These are phyloP conservation scores for Scaptomyza montana DNA, from an alignment of 1,140 invertebrate species.

Conservation along the genomic window DNA sequence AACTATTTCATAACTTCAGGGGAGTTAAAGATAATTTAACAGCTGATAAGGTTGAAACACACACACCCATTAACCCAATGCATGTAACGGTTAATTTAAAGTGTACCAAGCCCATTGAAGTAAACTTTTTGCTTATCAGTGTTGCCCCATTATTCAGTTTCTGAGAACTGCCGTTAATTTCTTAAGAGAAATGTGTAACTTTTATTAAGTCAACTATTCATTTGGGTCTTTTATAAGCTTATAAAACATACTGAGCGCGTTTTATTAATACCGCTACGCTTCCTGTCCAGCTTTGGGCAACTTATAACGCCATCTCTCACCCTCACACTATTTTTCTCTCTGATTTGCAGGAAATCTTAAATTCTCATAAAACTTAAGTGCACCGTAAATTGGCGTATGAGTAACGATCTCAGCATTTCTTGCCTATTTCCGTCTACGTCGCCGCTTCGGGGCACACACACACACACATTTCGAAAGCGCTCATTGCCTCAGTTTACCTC, in stretches of 20 bases:
- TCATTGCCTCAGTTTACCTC: constrained; percentile 25
- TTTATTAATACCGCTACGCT: constrained; percentile 35
- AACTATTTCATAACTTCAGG: neutral
- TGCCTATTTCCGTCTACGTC: constrained; percentile 70
- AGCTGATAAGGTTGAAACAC: constrained; percentile 28
- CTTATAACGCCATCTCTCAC: constrained; percentile 9
- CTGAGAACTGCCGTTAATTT: constrained; percentile 16
- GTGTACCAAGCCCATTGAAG: constrained; percentile 23
- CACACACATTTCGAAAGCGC: neutral
- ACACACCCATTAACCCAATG: neutral
- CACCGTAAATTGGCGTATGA: constrained; percentile 78
- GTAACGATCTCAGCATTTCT: constrained; percentile 68
- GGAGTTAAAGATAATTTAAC: constrained; percentile 6
- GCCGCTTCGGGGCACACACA: constrained; percentile 29
- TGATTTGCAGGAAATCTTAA: constrained; percentile 79
- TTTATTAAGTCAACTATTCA: constrained; percentile 14
- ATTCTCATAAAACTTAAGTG: constrained; percentile 81
- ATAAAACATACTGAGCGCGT: constrained; percentile 3
- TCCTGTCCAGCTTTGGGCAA: constrained; percentile 58
- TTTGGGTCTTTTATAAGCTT: constrained; percentile 8
- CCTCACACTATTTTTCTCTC: constrained; percentile 37
- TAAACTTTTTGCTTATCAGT: constrained; percentile 27
- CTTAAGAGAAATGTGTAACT: neutral
- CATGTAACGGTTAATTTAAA: neutral
- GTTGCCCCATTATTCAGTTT: constrained; percentile 23